These are phyloP conservation scores for Catharus bicknelli DNA, from an alignment of 2,113 vertebrate species.

Conservation along the genomic window DNA sequence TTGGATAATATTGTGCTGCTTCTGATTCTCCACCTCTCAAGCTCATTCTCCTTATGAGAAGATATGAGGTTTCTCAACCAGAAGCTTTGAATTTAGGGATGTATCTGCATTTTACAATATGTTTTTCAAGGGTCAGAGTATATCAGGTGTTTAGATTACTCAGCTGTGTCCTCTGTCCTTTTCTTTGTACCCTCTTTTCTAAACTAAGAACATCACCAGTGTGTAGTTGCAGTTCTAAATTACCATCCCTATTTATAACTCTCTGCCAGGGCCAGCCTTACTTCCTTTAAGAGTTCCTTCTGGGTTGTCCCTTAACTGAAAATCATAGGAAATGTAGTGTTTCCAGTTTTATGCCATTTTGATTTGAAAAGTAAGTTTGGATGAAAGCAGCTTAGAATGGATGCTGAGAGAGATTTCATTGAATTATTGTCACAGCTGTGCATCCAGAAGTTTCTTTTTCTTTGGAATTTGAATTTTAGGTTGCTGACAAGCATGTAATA, in stretches of 20 bases:
- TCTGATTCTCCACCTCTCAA: neutral
- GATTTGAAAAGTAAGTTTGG: neutral
- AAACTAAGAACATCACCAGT: conserved; percentile 19
- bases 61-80: neutral
- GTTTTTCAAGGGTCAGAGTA: neutral
- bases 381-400: neutral
- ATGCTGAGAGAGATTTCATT: neutral
- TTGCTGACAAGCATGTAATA: neutral
- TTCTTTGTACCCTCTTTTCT: neutral
- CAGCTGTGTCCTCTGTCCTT: conserved; percentile 1
- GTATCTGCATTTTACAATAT: neutral
- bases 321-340: neutral
- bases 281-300: neutral
- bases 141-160: neutral
- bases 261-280: conserved; percentile 2
- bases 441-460: neutral
- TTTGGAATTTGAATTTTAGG: neutral
- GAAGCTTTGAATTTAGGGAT: neutral
- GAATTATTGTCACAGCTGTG: neutral
- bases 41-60: neutral
- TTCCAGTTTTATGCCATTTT: neutral
- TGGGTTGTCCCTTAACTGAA: neutral
- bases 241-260: conserved; percentile 51
- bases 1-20: neutral
- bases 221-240: conserved; percentile 44